Conservation (phyloP, 2,888 invertebrate species). For the Nysson spinosus region DNA sequence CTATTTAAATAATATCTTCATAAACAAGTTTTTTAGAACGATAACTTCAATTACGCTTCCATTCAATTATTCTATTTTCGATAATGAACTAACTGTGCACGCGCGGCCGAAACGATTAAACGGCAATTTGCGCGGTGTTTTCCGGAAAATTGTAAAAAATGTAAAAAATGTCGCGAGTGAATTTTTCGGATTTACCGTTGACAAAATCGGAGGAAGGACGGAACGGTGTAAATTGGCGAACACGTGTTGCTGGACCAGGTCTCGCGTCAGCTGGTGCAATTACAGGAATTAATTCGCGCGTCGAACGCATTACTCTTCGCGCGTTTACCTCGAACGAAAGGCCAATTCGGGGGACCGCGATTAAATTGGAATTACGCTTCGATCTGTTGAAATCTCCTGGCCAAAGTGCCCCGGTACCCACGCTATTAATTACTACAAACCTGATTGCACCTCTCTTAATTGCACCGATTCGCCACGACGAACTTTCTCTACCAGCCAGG, state of each 20-base stretch:
- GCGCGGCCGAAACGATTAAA: too few species aligned
- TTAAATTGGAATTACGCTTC: slow-evolving; percentile 49
- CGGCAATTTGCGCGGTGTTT: not conserved
- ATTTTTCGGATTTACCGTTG: slow-evolving; percentile 9
- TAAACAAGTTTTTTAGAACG: too few species aligned
- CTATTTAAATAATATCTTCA: too few species aligned
- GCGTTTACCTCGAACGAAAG: slow-evolving; percentile 30
- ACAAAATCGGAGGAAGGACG: not conserved
- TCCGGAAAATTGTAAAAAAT: too few species aligned
- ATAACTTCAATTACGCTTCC: too few species aligned
- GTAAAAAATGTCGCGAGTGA: too few species aligned
- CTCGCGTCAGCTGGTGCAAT: slow-evolving; percentile 36
- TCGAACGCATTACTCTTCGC: slow-evolving; percentile 42
- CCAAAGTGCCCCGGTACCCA: not conserved
- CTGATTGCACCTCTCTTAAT: slow-evolving; percentile 17
- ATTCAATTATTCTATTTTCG: too few species aligned
- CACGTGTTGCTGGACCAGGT: slow-evolving; percentile 23
- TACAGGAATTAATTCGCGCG: slow-evolving; percentile 51
- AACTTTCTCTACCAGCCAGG: too few species aligned
- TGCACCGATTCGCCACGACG: slow-evolving; percentile 4
- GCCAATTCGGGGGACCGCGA: slow-evolving; percentile 30
- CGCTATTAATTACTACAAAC: slow-evolving; percentile 33
- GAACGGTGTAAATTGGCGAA: slow-evolving; percentile 17
- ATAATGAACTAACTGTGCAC: too few species aligned
- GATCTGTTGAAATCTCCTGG: slow-evolving; percentile 30